Percentiles rank a stretch among this genome's conserved stretches.
These are phyloP conservation scores for Thera obeliscata DNA, from an alignment of 2,888 invertebrate genomes.

Conservation along the genomic window DNA sequence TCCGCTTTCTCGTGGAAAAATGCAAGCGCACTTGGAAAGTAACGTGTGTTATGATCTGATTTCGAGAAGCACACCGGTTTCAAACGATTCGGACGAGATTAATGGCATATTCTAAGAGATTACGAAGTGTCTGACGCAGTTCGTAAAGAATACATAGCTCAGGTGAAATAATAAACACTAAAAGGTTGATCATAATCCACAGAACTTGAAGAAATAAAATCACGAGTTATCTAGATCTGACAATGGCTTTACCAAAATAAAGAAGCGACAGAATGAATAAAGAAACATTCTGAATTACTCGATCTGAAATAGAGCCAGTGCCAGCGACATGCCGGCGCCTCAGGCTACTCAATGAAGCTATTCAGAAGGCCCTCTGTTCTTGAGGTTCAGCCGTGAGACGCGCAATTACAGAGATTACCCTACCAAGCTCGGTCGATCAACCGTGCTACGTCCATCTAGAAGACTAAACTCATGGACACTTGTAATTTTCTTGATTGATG, in stretches of 20 bases:
- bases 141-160: not conserved
- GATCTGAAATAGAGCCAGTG: slow-evolving; percentile 36
- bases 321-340: slow-evolving; percentile 64
- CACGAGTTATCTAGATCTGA: slow-evolving; percentile 9
- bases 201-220: slow-evolving; percentile 3
- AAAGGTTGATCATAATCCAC: slow-evolving; percentile 5
- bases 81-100: slow-evolving; percentile 29
- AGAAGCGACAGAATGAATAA: slow-evolving; percentile 24
- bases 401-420: slow-evolving; percentile 54
- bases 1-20: slow-evolving; percentile 84
- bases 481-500: slow-evolving; percentile 5
- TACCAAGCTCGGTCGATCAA: slow-evolving; percentile 43
- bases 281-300: slow-evolving; percentile 34
- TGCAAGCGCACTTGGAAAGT: slow-evolving; percentile 80
- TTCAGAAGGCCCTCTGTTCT: slow-evolving; percentile 73
- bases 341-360: slow-evolving; percentile 40
- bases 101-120: slow-evolving; percentile 8
- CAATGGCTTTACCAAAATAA: not conserved
- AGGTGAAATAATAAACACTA: slow-evolving; percentile 3
- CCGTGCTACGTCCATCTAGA: slow-evolving; percentile 32
- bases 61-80: slow-evolving; percentile 50
- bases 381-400: slow-evolving; percentile 57
- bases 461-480: slow-evolving; percentile 18
- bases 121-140: not conserved
- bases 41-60: slow-evolving; percentile 57